Percentiles rank a stretch among this genome's conserved stretches.
These are phyloP conservation scores for Bombus sibiricus DNA, from an alignment of 1,140 invertebrate genomes.

Conservation along the genomic window DNA sequence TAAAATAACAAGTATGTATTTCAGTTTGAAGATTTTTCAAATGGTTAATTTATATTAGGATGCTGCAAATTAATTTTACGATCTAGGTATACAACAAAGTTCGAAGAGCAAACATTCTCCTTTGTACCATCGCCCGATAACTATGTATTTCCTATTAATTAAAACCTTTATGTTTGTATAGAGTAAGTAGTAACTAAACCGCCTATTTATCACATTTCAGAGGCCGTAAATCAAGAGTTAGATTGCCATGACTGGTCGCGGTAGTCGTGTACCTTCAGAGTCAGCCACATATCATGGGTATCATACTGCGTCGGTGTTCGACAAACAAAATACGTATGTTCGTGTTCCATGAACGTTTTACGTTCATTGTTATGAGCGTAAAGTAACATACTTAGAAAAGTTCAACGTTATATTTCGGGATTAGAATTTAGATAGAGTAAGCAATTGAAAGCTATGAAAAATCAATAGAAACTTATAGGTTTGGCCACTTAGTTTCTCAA, in stretches of 20 bases:
- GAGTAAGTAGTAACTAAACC: neutral
- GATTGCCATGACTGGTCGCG: too few species aligned
- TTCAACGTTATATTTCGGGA: neutral
- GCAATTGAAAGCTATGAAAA: neutral
- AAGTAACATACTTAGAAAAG: neutral
- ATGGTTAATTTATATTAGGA: neutral
- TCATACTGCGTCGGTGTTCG: neutral
- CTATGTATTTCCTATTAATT: neutral
- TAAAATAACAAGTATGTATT: slow-evolving; percentile 55
- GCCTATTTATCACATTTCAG: slow-evolving; percentile 12
- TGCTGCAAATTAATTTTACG: neutral
- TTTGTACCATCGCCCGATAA: neutral
- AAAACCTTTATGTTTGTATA: neutral
- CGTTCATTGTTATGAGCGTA: neutral
- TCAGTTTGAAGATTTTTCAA: slow-evolving; percentile 9
- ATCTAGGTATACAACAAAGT: neutral
- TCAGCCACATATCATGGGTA: neutral
- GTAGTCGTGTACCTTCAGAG: neutral
- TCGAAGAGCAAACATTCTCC: neutral
- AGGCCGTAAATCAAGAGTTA: neutral
- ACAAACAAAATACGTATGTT: neutral
- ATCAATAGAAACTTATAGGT: neutral
- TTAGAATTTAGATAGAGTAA: neutral
- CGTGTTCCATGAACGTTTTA: neutral
- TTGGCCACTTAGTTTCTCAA: neutral